A percentile compares a stretch with the other conserved stretches of the same genome.
Conservation (phyloP, 2,797 vertebrate species). For the Perdix hodgsoniae region DNA sequence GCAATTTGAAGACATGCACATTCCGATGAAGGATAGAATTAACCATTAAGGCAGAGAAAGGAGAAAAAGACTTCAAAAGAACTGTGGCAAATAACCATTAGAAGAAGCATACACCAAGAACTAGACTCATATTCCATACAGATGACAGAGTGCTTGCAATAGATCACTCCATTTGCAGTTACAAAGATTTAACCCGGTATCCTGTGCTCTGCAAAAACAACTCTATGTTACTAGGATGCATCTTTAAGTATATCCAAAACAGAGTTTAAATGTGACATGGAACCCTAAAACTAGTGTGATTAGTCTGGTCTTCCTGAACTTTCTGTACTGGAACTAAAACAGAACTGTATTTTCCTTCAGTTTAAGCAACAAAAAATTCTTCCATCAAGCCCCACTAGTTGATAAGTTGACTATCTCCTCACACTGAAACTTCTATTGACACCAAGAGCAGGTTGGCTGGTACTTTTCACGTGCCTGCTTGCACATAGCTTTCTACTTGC, state of each 20-base stretch:
- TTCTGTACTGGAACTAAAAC: slow-evolving; percentile 29
- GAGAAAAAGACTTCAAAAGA: background rate
- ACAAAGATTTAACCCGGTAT: slow-evolving; percentile 28
- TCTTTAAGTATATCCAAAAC: slow-evolving; percentile 4
- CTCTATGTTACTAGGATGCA: slow-evolving; percentile 1
- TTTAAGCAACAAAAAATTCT: slow-evolving; percentile 30
- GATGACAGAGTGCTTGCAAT: slow-evolving; percentile 35
- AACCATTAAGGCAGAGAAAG: background rate
- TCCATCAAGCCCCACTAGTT: background rate
- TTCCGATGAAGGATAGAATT: slow-evolving; percentile 11
- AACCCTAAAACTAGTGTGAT: background rate
- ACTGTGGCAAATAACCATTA: background rate
- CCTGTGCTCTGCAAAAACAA: background rate
- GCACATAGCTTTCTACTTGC: background rate
- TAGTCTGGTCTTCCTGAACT: background rate
- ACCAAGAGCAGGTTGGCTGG: background rate
- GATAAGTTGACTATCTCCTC: background rate
- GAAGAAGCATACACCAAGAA: background rate
- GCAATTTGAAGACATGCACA: background rate
- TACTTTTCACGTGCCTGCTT: background rate
- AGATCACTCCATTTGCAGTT: slow-evolving; percentile 36
- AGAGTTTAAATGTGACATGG: slow-evolving; percentile 26
- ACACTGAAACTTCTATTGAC: background rate
- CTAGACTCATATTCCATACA: slow-evolving; percentile 42
- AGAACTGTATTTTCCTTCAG: slow-evolving; percentile 37